Evolutionary conservation across 2,113 vertebrate species (phyloP).

Genomic region (Trogon surrucura): DNA sequence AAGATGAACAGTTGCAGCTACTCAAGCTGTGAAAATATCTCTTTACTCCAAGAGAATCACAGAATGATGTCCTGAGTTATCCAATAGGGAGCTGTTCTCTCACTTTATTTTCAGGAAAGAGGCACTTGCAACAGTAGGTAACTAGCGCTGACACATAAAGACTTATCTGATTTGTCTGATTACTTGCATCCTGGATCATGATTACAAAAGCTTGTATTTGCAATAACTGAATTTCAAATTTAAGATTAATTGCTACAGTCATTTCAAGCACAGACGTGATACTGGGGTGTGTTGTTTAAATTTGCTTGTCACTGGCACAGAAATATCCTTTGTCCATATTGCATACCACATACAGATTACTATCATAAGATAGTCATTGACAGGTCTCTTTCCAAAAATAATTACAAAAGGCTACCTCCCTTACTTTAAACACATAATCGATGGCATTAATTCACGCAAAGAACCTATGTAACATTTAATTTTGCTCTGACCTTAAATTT

Average conservation of each 20-base stretch:
- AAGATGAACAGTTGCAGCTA: background rate
- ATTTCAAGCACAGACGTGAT: background rate
- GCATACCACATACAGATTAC: background rate
- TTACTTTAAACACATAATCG: background rate
- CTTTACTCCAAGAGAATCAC: background rate
- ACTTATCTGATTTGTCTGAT: background rate
- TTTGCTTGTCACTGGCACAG: background rate
- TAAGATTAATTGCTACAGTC: background rate
- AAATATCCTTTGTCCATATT: background rate
- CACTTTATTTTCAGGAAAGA: background rate
- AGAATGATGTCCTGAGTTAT: background rate
- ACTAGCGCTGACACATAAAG: background rate
- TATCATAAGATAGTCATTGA: background rate
- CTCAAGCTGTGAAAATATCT: background rate
- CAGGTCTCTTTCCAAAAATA: background rate
- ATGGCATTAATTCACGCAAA: background rate
- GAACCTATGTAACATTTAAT: background rate
- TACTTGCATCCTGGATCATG: background rate
- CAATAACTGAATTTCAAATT: background rate
- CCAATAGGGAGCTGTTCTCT: background rate
- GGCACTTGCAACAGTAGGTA: background rate
- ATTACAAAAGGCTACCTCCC: background rate
- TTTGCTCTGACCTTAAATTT: background rate
- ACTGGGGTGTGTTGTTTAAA: background rate
- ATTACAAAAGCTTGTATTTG: background rate